These are phyloP conservation scores for Cyanoramphus novaezelandiae DNA, from an alignment of 2,113 vertebrate genomes.

Conservation along the genomic window DNA sequence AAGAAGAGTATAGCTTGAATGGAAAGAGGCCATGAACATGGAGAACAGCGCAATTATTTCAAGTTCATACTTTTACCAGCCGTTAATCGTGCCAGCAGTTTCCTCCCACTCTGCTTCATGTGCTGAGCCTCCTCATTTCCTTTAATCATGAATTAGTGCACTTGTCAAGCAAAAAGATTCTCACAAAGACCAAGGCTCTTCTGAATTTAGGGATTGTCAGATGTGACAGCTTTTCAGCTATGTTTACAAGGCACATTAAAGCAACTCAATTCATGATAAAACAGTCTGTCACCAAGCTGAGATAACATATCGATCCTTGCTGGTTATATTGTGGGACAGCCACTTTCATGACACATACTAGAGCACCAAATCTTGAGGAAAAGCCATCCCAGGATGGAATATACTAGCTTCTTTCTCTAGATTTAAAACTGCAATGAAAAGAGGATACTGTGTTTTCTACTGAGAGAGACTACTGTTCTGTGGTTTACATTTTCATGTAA, in stretches of 20 bases:
- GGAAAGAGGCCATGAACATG: not conserved
- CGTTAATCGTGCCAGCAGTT: conserved; percentile 20
- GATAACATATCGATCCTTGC: not conserved
- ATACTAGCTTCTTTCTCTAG: not conserved
- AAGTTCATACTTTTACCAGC: not conserved
- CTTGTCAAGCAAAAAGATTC: not conserved
- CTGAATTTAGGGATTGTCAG: not conserved
- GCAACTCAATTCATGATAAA: not conserved
- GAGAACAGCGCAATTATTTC: conserved; percentile 8
- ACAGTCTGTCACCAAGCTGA: not conserved
- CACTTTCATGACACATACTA: not conserved
- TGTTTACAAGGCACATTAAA: not conserved
- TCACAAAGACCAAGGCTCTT: not conserved
- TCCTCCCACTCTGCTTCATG: not conserved
- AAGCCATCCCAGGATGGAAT: not conserved
- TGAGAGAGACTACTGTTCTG: not conserved
- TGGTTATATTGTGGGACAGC: not conserved
- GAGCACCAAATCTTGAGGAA: not conserved
- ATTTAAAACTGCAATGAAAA: not conserved
- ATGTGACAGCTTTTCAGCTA: not conserved
- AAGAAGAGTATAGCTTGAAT: not conserved
- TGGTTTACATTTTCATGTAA: not conserved
- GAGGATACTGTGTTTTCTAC: not conserved
- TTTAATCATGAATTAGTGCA: conserved; percentile 10
- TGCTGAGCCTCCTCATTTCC: not conserved